Percentiles rank a stretch among this genome's conserved stretches.
phyloP scores from a whole-genome alignment of 2,888 invertebrate species.

The Sarcophaga variegata region DNA sequence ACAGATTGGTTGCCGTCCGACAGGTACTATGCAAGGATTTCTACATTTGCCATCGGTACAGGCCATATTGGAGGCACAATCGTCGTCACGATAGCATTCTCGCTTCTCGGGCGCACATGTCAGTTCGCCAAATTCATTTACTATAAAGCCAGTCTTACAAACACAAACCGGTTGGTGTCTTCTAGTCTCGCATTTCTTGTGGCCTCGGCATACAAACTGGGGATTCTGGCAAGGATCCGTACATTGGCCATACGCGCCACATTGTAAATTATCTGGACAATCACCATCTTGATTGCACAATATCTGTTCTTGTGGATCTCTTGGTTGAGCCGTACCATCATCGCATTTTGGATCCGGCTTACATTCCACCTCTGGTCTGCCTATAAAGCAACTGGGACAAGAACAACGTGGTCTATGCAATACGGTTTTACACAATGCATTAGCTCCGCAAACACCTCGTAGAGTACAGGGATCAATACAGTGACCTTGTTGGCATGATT shows the following conservation, averaged over 20 bases:
- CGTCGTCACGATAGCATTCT: constrained; percentile 90
- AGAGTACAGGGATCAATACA: constrained; percentile 95
- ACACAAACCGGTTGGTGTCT: constrained; percentile 93
- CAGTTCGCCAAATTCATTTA: constrained; percentile 93
- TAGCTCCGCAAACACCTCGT: constrained; percentile 93
- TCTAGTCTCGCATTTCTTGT: constrained; percentile 94
- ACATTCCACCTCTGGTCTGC: constrained; percentile 90
- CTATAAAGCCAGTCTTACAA: constrained; percentile 93
- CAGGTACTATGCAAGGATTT: constrained; percentile 90
- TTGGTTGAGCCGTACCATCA: constrained; percentile 83
- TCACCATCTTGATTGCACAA: constrained; percentile 87
- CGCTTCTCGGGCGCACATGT: constrained; percentile 92
- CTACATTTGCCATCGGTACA: constrained; percentile 92
- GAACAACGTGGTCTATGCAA: constrained; percentile 93
- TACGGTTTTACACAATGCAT: constrained; percentile 93
- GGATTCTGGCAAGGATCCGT: constrained; percentile 89
- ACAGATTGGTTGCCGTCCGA: constrained; percentile 85
- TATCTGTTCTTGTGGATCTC: constrained; percentile 83
- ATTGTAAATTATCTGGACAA: constrained; percentile 89
- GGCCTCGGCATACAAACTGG: constrained; percentile 88
- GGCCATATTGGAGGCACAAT: constrained; percentile 93
- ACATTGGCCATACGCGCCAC: constrained; percentile 89
- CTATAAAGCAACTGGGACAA: constrained; percentile 93
- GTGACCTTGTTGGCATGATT: constrained; percentile 94
- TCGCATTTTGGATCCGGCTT: constrained; percentile 90